Evolutionary conservation across 2,797 vertebrate species (phyloP), one percentile per base, ranked within the genome.

Genomic region (Pipistrellus pipistrellus): DNA sequence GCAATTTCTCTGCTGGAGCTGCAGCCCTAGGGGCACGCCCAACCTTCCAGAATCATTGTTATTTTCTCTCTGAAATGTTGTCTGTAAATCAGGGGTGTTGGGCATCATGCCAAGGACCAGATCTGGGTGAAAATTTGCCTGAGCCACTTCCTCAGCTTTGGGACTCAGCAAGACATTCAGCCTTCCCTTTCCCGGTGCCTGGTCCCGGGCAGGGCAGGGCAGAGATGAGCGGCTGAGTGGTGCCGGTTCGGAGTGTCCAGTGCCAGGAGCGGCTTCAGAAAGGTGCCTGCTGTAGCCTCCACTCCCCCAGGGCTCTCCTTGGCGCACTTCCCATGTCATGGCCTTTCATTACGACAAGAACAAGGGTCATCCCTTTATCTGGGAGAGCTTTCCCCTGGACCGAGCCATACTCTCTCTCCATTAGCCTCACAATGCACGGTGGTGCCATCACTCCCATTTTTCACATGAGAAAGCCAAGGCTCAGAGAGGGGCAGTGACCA

Each of bases 391-490:
- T 57, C 38, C 85, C 48, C 86, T 1, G 2, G 25, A 84, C 32
- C 1, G 44, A 15, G 41, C 57, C 4, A 30, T 30, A 1, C 14
- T 23, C 27, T 85, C 14, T 23, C 27, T 85, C 35, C 30, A 53
- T 6, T 4, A 23, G 25, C 64, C 17, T 69, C 1, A 3, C 10
- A 6, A 25, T 0, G 10, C 32, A 68, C 0, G 0, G 3, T 1
- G 59, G 72, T 8, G 14, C n/a, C n/a, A 10, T 27, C n/a, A 48
- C 46, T 8, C 27, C 57, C 66, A 30, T 27, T 44, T 72, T 71
- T 38, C 46, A 73, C 53, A 18, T 8, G 72, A 93, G 51, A 87
- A 78, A 73, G 86, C 11, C 81, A 41, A 83, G 81, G 32, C 30
- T 69, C n/a, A 62, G 53, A 81, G 21, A 82, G 46, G 48, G 20